Evolutionary conservation across 2,797 vertebrate genomes (phyloP).

Genomic region (Cygnus olor): DNA sequence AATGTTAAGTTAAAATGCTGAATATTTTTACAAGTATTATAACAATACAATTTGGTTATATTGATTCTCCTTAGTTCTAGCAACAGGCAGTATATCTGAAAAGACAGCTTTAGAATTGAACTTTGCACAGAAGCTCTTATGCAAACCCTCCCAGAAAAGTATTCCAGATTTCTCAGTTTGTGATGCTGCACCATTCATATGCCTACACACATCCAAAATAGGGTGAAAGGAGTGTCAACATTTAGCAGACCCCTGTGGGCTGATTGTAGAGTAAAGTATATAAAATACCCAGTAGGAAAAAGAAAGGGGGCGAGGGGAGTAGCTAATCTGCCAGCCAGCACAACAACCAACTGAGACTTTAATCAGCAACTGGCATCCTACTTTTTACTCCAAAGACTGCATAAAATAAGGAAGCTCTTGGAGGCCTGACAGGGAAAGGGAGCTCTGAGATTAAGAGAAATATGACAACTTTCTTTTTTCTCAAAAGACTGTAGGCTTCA

Average conservation of each 20-base stretch:
- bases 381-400: slow-evolving; percentile 19
- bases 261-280: slow-evolving; percentile 32
- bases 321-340: slow-evolving; percentile 21
- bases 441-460: slow-evolving; percentile 16
- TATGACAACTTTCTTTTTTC: neutral
- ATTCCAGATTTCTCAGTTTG: neutral
- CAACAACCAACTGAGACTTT: slow-evolving; percentile 48
- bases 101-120: neutral
- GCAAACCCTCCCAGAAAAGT: neutral
- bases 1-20: neutral
- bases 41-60: neutral
- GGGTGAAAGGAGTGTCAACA: neutral
- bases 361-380: slow-evolving; percentile 22
- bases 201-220: neutral
- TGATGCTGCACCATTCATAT: neutral
- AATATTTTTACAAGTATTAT: neutral
- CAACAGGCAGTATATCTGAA: neutral
- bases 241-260: neutral
- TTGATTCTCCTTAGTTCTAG: neutral
- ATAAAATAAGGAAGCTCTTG: slow-evolving; percentile 40
- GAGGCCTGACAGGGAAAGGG: slow-evolving; percentile 28
- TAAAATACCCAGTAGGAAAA: slow-evolving; percentile 20
- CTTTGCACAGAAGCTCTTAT: neutral
- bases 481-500: neutral
- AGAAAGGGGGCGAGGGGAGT: neutral